Base-by-base conservation (phyloP, 2,888 invertebrate species). In the Thymelicus lineola region DNA sequence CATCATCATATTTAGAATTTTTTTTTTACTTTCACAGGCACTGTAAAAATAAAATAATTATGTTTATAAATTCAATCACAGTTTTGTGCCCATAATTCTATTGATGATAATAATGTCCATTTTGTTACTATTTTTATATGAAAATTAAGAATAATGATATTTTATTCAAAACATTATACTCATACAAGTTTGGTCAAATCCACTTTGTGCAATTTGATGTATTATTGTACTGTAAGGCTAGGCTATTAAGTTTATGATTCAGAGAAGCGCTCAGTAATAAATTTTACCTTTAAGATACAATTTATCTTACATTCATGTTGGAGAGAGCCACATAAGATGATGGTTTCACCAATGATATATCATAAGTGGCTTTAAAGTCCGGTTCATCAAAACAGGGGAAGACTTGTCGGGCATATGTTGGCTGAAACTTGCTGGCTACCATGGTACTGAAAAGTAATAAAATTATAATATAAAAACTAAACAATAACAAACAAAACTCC, bases 371-470 rank as follows among this genome's bases (percentile, higher is more conserved):
- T 91, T 99, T 99, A 85, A 98, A 96, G 66, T 96, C 95, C 0
- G 98, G 99, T 82, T 99, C 98, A 87, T 99, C 99, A 83, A 99
- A 98, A 84, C 99, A 99, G 0, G 99, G 99, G 86, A 98, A 99
- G 0, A 98, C 97, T 88, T 96, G 96, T 36, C 99, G 95, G 0
- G 99, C 98, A 87, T 97, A 97, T 0, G 98, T 98, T 0, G 99
- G 98, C 85, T 99, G 98, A 83, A 99, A 98, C 89, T 99, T 98
- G 12, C 98, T 97, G 0, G 98, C 97, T 6, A 97, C 98, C 84
- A 98, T 96, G 71, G 94, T 94, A 80, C 98, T 98, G 83, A 46
- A 94, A 94, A 0, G 3, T 50, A 15, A 6, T 15, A 50, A 17
- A 12, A 50, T 6, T 17, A 17, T 50, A 50, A 17, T 50, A 46